Percentiles rank a stretch among this genome's conserved stretches.
phyloP scores from a whole-genome alignment of 2,888 invertebrate genomes.

The Deilephila porcellus region DNA sequence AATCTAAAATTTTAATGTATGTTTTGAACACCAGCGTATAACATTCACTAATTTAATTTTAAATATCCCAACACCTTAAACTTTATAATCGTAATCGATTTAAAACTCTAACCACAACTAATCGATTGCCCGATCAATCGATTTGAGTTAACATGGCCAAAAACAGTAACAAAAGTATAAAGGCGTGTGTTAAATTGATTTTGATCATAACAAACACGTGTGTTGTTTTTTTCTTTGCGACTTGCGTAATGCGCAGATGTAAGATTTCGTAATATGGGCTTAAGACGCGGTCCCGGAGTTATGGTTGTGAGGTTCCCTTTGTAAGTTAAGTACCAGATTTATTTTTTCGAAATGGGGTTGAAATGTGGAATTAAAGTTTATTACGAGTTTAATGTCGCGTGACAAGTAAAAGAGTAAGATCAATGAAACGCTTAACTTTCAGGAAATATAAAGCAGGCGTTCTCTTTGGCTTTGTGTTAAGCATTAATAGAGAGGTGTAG shows the following conservation, averaged over 20 bases:
- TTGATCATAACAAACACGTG: slow-evolving; percentile 60
- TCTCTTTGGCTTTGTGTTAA: too few species aligned
- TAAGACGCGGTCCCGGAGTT: slow-evolving; percentile 44
- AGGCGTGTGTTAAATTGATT: slow-evolving; percentile 56
- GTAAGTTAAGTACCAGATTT: not conserved
- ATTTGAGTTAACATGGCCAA: slow-evolving; percentile 34
- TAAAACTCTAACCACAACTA: not conserved
- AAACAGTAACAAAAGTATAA: slow-evolving; percentile 49
- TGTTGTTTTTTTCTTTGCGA: slow-evolving; percentile 34
- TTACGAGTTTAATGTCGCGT: too few species aligned
- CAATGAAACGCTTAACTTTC: too few species aligned
- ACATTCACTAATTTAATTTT: not conserved
- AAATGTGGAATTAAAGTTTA: not conserved
- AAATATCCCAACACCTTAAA: not conserved
- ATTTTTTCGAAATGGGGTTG: not conserved
- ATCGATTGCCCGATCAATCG: slow-evolving; percentile 4
- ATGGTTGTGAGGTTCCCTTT: slow-evolving; percentile 32
- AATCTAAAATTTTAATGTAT: too few species aligned
- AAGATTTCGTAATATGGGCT: slow-evolving; percentile 66
- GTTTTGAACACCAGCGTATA: not conserved
- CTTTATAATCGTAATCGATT: not conserved
- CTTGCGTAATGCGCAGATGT: slow-evolving; percentile 65
- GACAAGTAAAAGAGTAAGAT: too few species aligned
- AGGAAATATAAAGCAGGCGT: too few species aligned
- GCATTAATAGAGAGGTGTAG: too few species aligned